Evolutionary conservation across 1,140 invertebrate species (phyloP).

Genomic region (Aphelenchoides fujianensis): DNA sequence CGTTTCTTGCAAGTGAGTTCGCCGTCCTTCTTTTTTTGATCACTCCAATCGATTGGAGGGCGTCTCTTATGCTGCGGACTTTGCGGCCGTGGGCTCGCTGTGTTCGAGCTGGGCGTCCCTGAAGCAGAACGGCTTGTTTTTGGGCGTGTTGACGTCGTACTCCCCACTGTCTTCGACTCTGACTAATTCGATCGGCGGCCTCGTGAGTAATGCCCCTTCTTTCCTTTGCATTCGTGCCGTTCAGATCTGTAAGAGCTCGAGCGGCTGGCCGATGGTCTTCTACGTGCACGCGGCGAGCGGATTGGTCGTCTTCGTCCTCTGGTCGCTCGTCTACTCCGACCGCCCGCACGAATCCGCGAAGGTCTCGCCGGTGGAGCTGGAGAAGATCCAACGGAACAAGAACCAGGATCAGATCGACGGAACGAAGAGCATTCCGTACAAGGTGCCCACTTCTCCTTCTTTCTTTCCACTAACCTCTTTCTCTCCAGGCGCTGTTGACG

Average conservation of each 20-base stretch:
- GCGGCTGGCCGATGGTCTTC: neutral
- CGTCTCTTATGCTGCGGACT: conserved; percentile 32
- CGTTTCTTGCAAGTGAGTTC: conserved; percentile 31
- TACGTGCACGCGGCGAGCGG: conserved; percentile 5
- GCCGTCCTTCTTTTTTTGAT: neutral
- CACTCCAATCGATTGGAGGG: conserved; percentile 19
- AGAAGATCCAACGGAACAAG: conserved; percentile 20
- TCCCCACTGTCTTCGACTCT: neutral
- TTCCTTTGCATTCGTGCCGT: neutral
- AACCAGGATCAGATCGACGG: conserved; percentile 15
- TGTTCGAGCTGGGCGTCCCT: conserved; percentile 22
- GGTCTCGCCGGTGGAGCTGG: conserved; percentile 3
- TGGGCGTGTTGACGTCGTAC: neutral
- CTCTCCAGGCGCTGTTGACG: neutral
- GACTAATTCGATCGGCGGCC: conserved; percentile 17
- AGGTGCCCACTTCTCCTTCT: neutral
- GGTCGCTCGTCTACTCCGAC: conserved; percentile 12
- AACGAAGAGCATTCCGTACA: conserved; percentile 15
- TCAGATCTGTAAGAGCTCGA: neutral
- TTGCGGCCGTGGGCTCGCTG: conserved; percentile 32
- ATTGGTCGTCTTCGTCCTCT: neutral
- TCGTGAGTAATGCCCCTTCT: neutral
- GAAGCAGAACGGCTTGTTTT: conserved; percentile 11
- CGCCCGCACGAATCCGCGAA: neutral
- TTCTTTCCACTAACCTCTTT: neutral